Evolutionary conservation across 2,113 vertebrate genomes (phyloP).

Genomic region (Rhea americana): DNA sequence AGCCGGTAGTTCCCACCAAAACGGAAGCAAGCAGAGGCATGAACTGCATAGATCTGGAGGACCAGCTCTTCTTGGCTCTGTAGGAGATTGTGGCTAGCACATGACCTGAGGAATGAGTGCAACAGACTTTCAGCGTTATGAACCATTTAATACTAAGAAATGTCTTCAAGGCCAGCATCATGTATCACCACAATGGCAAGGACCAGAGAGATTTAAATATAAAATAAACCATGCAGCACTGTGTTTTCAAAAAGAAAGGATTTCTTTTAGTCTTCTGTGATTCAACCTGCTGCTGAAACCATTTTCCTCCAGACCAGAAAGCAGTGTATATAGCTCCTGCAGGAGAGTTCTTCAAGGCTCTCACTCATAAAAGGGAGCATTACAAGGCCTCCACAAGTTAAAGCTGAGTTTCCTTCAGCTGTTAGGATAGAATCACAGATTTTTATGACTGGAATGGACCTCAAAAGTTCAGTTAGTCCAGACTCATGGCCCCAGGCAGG

Average conservation of each 20-base stretch:
- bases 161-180: background rate
- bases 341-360: background rate
- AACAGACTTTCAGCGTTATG: background rate
- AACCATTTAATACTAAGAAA: background rate
- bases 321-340: background rate
- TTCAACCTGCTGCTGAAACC: background rate
- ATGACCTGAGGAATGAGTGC: background rate
- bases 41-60: background rate
- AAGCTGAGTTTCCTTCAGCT: background rate
- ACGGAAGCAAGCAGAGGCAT: background rate
- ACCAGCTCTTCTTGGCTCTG: background rate
- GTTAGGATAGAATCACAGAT: background rate
- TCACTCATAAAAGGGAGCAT: background rate
- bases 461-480: conserved; percentile 1
- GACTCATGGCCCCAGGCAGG: background rate
- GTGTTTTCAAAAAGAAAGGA: background rate
- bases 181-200: rapidly evolving
- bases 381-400: background rate
- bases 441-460: background rate
- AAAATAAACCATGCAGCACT: background rate
- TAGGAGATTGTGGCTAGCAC: background rate
- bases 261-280: background rate
- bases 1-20: background rate
- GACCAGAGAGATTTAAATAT: background rate
- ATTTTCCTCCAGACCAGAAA: background rate